Conservation (phyloP, 1,140 invertebrate genomes). For the Drosophila bocqueti region DNA sequence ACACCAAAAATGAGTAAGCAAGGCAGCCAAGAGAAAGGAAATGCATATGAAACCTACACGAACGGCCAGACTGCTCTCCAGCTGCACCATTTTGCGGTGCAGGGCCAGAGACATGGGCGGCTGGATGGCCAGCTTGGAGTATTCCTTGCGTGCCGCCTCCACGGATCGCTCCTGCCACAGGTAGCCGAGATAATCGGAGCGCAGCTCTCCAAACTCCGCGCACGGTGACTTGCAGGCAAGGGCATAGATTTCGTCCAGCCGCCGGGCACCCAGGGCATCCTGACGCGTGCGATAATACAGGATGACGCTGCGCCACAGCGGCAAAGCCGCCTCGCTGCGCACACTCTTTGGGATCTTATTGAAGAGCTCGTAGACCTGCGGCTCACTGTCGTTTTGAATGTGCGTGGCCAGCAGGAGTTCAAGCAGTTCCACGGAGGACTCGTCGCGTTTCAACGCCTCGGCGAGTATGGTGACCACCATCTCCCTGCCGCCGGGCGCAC, state of each 20-base stretch:
- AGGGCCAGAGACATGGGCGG: constrained; percentile 71
- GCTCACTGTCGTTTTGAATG: constrained; percentile 61
- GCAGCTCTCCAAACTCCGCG: constrained; percentile 62
- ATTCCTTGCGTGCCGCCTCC: constrained; percentile 64
- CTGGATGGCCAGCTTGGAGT: constrained; percentile 61
- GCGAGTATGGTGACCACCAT: constrained; percentile 56
- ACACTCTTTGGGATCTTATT: constrained; percentile 51
- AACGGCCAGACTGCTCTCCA: constrained; percentile 56
- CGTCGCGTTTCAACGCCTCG: constrained; percentile 54
- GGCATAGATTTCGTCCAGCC: constrained; percentile 66
- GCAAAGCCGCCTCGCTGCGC: constrained; percentile 27
- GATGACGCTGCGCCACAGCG: constrained; percentile 65
- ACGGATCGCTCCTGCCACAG: constrained; percentile 68
- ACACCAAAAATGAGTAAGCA: neutral
- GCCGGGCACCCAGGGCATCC: constrained; percentile 30
- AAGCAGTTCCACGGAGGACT: constrained; percentile 61
- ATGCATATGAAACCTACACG: constrained; percentile 14
- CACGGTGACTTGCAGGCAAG: constrained; percentile 58
- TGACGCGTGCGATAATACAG: constrained; percentile 63
- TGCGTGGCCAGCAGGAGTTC: constrained; percentile 63
- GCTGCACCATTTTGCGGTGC: constrained; percentile 70
- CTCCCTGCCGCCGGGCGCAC: constrained; percentile 42
- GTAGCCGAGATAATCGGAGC: constrained; percentile 69
- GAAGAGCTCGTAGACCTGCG: constrained; percentile 60
- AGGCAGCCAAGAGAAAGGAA: accelerated